phyloP scores from a whole-genome alignment of 2,888 invertebrate species.

The Pristionchus exspectatus region DNA sequence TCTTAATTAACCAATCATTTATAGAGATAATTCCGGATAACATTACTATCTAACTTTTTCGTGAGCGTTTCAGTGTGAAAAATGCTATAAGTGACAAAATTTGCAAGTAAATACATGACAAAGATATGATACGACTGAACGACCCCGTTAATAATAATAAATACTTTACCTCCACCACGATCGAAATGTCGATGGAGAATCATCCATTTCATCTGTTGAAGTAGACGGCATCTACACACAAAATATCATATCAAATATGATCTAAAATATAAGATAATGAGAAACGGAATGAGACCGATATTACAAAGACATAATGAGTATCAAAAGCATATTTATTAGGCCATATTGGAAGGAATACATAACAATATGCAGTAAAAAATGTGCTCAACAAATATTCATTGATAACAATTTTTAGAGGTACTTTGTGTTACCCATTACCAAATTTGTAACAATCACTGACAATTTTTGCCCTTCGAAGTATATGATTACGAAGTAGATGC shows the following conservation, averaged over 20 bases:
- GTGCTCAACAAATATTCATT: not conserved
- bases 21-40: too few relatives aligned
- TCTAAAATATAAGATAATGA: not conserved
- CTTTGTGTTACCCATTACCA: not conserved
- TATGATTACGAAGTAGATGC: not conserved
- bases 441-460: not conserved
- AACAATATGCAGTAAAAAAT: not conserved
- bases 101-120: too few relatives aligned
- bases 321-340: not conserved
- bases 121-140: not conserved
- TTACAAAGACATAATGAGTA: not conserved
- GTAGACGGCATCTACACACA: not conserved
- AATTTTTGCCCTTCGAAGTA: too few relatives aligned
- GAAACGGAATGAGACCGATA: not conserved
- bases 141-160: not conserved
- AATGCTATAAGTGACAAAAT: too few relatives aligned
- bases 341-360: not conserved
- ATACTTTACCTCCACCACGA: conserved; percentile 4
- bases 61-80: too few relatives aligned
- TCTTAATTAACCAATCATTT: conserved; percentile 1
- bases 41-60: too few relatives aligned
- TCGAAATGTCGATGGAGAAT: not conserved
- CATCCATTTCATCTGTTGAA: not conserved
- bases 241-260: not conserved
- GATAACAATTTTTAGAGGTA: not conserved